A percentile compares a stretch with the other conserved stretches of the same genome.
Evolutionary conservation across 2,113 vertebrate species (phyloP).

Genomic region (Nyctereutes procyonoides): DNA sequence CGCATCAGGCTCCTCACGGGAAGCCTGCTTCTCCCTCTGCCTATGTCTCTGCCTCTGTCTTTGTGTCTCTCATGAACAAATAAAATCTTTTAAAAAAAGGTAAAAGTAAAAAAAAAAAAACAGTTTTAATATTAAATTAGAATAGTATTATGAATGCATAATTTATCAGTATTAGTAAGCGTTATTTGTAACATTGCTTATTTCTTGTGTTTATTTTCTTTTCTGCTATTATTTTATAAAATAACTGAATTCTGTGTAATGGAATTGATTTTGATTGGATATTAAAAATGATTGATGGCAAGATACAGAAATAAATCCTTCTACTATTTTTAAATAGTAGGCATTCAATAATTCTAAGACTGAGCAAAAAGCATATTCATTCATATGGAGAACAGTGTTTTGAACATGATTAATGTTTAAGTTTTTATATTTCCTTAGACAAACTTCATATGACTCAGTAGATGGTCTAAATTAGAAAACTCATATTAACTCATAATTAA

Average conservation of each 20-base stretch:
- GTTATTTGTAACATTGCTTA: not conserved
- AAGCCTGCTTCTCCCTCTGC: too few relatives aligned
- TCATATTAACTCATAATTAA: not conserved
- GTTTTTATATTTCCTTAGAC: not conserved
- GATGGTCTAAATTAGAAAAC: not conserved
- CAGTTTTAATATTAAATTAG: not conserved
- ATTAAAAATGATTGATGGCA: not conserved
- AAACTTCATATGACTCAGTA: not conserved
- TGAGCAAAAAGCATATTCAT: not conserved
- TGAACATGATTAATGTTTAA: not conserved
- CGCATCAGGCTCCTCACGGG: too few relatives aligned
- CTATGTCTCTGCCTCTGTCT: too few relatives aligned
- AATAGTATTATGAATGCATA: not conserved
- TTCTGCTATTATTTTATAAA: not conserved
- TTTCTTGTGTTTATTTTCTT: not conserved
- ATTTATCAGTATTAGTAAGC: not conserved
- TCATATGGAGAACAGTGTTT: not conserved
- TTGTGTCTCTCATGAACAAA: too few relatives aligned
- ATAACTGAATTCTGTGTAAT: not conserved
- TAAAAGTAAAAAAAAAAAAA: not conserved
- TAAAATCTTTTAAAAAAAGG: too few relatives aligned
- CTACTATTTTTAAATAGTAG: not conserved
- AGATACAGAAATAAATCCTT: not conserved
- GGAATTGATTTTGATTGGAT: not conserved
- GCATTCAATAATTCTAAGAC: not conserved